Evolutionary conservation across 2,888 invertebrate species (phyloP), one percentile per base, ranked within the genome.

Genomic region (Drosophila affinis): DNA sequence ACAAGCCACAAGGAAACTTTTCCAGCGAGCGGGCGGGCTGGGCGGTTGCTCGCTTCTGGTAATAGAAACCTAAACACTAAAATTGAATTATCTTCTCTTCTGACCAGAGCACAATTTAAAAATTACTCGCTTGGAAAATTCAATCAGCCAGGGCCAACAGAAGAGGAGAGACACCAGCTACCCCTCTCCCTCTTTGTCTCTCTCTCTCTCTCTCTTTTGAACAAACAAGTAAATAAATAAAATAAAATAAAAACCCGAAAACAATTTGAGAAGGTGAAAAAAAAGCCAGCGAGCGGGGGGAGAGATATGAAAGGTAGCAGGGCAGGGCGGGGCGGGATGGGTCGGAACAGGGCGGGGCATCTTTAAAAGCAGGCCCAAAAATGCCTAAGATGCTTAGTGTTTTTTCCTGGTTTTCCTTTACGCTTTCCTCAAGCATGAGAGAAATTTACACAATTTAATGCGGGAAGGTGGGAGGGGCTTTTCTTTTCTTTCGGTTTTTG

Each of bases 71-170:
- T 83, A 72, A 75, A 82, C 75, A 88, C 78, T 78, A 78, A 87
- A 88, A 86, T 88, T 86, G 81, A 86, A 86, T 86, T 87, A 86
- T 84, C 77, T 81, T 78, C 76, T 77, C 70, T 78, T 77, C 73
- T 87, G 88, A 78, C 87, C 81, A 70, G 79, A 76, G 81, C 69
- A 78, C 88, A 86, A 88, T 86, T 87, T 86, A 88, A 88, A 84
- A 88, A 86, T 86, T 84, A 86, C 81, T 87, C 86, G 84, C 79
- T 88, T 62, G 88, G 86, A 88, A 86, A 86, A 86, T 88, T 88
- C 88, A 86, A 86, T 88, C 88, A 86, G 77, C 71, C 74, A 77
- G 69, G 74, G 29, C 29, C 29, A 29, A 29, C 29, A 29, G 29
- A 29, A 29, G 29, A 29, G 29, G 29, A 29, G 27, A 7, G 29